A percentile compares a stretch with the other conserved stretches of the same genome.
Evolutionary conservation across 2,888 invertebrate species (phyloP).

Genomic region (Pristionchus entomophagus): DNA sequence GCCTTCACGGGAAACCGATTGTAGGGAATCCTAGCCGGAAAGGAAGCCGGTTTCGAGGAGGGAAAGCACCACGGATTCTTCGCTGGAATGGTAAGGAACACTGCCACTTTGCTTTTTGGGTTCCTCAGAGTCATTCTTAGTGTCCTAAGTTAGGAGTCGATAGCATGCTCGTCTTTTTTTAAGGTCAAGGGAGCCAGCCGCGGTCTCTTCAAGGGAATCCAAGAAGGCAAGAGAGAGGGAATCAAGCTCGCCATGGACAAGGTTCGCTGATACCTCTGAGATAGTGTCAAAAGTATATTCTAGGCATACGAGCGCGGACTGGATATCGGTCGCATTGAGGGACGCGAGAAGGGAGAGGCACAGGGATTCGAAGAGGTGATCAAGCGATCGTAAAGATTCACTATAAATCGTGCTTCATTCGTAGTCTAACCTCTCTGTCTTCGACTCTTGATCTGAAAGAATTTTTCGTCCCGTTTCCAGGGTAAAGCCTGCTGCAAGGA

Average conservation of each 20-base stretch:
- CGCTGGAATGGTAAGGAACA: neutral
- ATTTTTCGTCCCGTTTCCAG: neutral
- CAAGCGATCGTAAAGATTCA: no score
- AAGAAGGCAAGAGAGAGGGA: neutral
- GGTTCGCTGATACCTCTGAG: neutral
- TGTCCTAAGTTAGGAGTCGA: no score
- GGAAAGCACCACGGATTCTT: slow-evolving; percentile 9
- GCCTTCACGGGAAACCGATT: no score
- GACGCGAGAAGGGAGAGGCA: neutral
- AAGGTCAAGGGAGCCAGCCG: slow-evolving; percentile 39
- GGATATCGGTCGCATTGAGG: neutral
- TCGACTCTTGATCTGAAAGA: neutral
- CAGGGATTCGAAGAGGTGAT: slow-evolving; percentile 3
- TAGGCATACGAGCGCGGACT: slow-evolving; percentile 12
- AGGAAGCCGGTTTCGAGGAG: neutral
- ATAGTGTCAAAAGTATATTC: neutral
- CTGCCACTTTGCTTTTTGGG: neutral
- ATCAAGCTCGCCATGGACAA: neutral
- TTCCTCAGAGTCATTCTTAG: no score
- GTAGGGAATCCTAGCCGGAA: neutral
- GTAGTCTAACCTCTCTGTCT: neutral
- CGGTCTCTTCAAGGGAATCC: slow-evolving; percentile 17
- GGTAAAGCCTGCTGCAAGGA: neutral
- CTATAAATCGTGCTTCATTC: neutral
- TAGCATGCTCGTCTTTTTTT: neutral